Conservation (phyloP, 2,113 vertebrate genomes). For the Opisthocomus hoazin region DNA sequence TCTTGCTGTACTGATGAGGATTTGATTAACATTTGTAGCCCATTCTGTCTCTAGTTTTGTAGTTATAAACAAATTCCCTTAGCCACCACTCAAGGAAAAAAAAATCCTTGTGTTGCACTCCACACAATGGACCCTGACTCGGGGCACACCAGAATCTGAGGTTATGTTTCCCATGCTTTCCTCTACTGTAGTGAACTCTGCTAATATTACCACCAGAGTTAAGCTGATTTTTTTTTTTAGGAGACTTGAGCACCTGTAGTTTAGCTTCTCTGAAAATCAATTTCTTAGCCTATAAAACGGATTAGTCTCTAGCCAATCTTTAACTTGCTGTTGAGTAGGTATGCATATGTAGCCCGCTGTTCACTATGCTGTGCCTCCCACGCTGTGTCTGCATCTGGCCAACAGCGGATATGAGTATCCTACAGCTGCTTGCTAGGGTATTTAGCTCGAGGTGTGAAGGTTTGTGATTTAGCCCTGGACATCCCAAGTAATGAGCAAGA, state of each 20-base stretch:
- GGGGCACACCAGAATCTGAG: not conserved
- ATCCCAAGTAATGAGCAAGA: constrained; percentile 26
- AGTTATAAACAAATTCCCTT: not conserved
- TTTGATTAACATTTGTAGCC: not conserved
- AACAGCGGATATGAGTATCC: constrained; percentile 29
- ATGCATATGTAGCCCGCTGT: not conserved
- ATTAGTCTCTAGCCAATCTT: constrained; percentile 53
- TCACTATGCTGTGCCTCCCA: not conserved
- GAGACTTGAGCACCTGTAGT: constrained; percentile 30
- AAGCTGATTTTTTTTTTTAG: not conserved
- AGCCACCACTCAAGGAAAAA: not conserved
- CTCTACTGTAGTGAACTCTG: not conserved
- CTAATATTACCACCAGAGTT: not conserved
- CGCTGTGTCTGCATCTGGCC: constrained; percentile 16
- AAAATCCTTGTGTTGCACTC: not conserved
- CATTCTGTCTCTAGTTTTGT: not conserved
- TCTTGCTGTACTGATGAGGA: not conserved
- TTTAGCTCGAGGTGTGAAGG: constrained; percentile 28
- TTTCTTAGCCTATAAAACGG: constrained; percentile 47
- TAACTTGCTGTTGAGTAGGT: constrained; percentile 14
- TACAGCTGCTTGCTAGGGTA: constrained; percentile 45
- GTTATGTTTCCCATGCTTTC: not conserved
- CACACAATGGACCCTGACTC: not conserved
- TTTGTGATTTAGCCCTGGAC: constrained; percentile 41
- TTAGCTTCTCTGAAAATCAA: constrained; percentile 43